A percentile compares a stretch with the other conserved stretches of the same genome.
Conservation (phyloP, 1,140 invertebrate genomes). For the Diuraphis noxia region DNA sequence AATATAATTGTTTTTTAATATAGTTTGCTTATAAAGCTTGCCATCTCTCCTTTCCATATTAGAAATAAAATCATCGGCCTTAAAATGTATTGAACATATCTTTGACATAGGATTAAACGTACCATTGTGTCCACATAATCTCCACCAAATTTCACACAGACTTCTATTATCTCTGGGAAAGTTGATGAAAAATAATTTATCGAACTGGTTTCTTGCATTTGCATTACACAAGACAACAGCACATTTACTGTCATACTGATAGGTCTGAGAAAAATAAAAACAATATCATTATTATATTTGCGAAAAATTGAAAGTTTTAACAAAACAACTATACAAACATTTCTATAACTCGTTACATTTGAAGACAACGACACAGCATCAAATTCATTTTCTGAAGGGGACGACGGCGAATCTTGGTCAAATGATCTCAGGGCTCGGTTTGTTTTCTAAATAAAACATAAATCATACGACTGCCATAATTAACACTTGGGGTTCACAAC, state of each 20-base stretch:
- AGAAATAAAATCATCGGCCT: neutral
- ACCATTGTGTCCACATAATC: neutral
- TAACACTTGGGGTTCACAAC: neutral
- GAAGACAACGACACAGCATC: neutral
- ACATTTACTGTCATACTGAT: neutral
- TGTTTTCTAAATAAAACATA: neutral
- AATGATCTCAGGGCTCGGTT: neutral
- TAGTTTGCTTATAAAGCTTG: neutral
- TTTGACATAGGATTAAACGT: neutral
- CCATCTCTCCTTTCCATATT: neutral
- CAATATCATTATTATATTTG: neutral
- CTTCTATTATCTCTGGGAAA: neutral
- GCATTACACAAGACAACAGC: neutral
- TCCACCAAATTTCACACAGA: neutral
- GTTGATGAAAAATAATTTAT: constrained; percentile 7
- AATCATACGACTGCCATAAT: neutral
- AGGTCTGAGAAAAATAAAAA: neutral
- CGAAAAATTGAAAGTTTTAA: neutral
- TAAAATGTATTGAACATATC: constrained; percentile 28
- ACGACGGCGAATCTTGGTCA: neutral
- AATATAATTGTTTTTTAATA: neutral
- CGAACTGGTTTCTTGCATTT: constrained; percentile 16
- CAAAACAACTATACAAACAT: neutral
- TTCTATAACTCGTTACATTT: neutral
- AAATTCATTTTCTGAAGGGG: neutral